A percentile compares a stretch with the other conserved stretches of the same genome.
Evolutionary conservation across 2,797 vertebrate genomes (phyloP).

Genomic region (Aeoliscus strigatus): DNA sequence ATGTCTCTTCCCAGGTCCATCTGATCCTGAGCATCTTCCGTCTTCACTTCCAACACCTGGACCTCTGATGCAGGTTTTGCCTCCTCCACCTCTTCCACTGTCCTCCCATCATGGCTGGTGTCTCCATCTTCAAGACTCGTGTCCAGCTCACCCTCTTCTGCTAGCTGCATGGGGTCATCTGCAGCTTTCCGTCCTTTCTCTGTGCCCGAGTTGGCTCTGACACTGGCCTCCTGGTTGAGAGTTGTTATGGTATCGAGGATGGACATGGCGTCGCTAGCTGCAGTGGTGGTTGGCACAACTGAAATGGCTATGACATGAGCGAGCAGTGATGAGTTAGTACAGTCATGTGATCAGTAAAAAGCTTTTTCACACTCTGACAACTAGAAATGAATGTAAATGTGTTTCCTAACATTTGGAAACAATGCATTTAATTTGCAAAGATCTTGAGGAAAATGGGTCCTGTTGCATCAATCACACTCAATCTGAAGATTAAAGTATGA

Average conservation of each 20-base stretch:
- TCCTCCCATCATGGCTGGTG: slow-evolving; percentile 53
- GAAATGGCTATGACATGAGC: slow-evolving; percentile 65
- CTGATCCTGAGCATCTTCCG: slow-evolving; percentile 65
- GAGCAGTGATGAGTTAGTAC: background rate
- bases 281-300: slow-evolving; percentile 64
- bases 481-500: no score
- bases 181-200: slow-evolving; percentile 59
- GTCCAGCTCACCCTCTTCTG: slow-evolving; percentile 61
- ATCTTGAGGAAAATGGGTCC: no score
- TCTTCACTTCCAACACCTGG: slow-evolving; percentile 61
- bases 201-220: slow-evolving; percentile 70
- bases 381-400: no score
- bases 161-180: slow-evolving; percentile 75
- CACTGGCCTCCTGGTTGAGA: slow-evolving; percentile 87
- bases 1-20: slow-evolving; percentile 49
- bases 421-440: no score
- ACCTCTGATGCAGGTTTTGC: slow-evolving; percentile 40
- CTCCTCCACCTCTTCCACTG: slow-evolving; percentile 58
- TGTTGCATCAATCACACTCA: no score
- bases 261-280: slow-evolving; percentile 84
- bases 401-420: no score
- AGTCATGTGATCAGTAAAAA: no score
- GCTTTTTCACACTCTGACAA: no score
- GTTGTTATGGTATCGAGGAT: slow-evolving; percentile 90
- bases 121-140: slow-evolving; percentile 72